Conservation (phyloP, 1,140 invertebrate genomes). For the Trypoxylus dichotomus region DNA sequence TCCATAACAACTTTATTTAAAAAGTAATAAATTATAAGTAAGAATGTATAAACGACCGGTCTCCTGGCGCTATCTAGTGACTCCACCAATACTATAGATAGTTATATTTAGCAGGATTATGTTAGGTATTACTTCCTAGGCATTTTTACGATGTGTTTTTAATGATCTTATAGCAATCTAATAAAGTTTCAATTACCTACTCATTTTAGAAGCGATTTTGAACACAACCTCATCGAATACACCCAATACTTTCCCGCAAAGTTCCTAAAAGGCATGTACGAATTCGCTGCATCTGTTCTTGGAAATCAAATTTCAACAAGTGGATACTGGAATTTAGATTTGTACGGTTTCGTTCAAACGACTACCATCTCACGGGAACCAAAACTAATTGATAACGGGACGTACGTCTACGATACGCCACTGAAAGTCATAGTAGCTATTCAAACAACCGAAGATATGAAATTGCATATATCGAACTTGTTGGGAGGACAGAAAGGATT, state of each 20-base stretch:
- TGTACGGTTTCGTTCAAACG: slow-evolving; percentile 76
- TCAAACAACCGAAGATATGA: slow-evolving; percentile 71
- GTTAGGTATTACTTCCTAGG: too few relatives aligned
- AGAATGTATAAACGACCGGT: too few relatives aligned
- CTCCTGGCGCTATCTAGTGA: too few relatives aligned
- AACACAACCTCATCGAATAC: slow-evolving; percentile 67
- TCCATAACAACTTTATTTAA: too few relatives aligned
- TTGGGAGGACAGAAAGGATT: slow-evolving; percentile 65
- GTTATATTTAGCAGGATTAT: too few relatives aligned
- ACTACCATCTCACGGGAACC: slow-evolving; percentile 67
- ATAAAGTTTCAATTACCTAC: not conserved
- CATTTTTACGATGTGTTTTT: too few relatives aligned
- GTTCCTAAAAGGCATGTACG: slow-evolving; percentile 68
- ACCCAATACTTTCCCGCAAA: slow-evolving; percentile 83
- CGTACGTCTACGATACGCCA: slow-evolving; percentile 52
- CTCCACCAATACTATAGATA: too few relatives aligned
- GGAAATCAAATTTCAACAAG: slow-evolving; percentile 61
- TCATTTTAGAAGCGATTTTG: slow-evolving; percentile 64
- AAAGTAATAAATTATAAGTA: too few relatives aligned
- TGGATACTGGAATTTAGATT: slow-evolving; percentile 72
- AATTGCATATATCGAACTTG: slow-evolving; percentile 76
- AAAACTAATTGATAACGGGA: slow-evolving; percentile 46
- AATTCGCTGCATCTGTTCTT: slow-evolving; percentile 64
- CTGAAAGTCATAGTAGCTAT: slow-evolving; percentile 70
- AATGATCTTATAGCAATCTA: too few relatives aligned